Conservation (phyloP, 2,797 vertebrate genomes). For the Periophthalmus magnuspinnatus region DNA sequence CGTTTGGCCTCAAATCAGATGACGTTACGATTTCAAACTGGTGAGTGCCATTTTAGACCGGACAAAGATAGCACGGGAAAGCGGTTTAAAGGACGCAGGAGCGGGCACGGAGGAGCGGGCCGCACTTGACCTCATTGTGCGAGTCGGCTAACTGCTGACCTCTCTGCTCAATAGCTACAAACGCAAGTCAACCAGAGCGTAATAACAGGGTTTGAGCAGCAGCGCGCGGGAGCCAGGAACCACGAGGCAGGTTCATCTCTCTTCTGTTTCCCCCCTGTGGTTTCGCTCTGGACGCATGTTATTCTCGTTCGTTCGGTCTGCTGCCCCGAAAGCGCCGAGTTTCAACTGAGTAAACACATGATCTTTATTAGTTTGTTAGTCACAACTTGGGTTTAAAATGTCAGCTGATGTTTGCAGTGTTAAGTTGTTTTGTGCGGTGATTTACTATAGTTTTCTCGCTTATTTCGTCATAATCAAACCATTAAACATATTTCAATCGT, state of each 20-base stretch:
- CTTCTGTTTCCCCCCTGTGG: slow-evolving; percentile 21
- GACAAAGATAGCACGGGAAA: slow-evolving; percentile 18
- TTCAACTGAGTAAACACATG: neutral
- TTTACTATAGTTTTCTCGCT: too few species aligned
- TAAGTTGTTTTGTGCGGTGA: too few species aligned
- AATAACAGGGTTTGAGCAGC: slow-evolving; percentile 52
- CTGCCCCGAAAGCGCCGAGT: slow-evolving; percentile 5
- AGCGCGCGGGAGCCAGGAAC: slow-evolving; percentile 45
- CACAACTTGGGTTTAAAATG: too few species aligned
- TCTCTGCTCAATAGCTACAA: slow-evolving; percentile 51
- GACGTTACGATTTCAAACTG: slow-evolving; percentile 47
- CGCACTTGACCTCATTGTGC: slow-evolving; percentile 60
- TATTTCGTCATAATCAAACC: too few species aligned
- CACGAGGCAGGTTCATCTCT: slow-evolving; percentile 61
- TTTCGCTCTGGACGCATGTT: slow-evolving; percentile 12
- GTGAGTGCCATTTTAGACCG: slow-evolving; percentile 27
- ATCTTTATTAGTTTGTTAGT: neutral
- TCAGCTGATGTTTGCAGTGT: too few species aligned
- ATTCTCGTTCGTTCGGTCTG: slow-evolving; percentile 6
- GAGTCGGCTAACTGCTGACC: slow-evolving; percentile 53
- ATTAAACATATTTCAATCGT: too few species aligned
- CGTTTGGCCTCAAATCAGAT: slow-evolving; percentile 10
- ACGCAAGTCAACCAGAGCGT: slow-evolving; percentile 45
- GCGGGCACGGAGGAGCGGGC: slow-evolving; percentile 33
- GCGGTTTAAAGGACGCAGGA: slow-evolving; percentile 16